These are phyloP conservation scores for Cerceris ruficornis DNA, from an alignment of 2,888 invertebrate genomes.

Conservation along the genomic window DNA sequence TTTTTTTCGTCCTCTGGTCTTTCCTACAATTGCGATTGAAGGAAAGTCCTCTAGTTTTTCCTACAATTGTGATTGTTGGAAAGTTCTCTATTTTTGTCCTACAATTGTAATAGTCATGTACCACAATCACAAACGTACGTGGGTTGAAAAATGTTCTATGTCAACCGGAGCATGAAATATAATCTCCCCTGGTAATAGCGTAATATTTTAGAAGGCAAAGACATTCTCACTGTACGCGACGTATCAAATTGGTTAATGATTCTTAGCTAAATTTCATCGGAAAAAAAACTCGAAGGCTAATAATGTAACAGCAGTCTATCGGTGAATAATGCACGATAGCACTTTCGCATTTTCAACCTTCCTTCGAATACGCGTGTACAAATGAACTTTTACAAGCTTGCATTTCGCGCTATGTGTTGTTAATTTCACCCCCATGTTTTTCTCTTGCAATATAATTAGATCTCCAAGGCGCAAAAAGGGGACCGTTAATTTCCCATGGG, in stretches of 20 bases:
- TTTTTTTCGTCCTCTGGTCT: too few species aligned
- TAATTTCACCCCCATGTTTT: conserved; percentile 5
- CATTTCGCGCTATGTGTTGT: conserved; percentile 41
- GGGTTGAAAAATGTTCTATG: conserved; percentile 30
- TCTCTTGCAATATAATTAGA: too few species aligned
- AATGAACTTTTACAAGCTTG: conserved; percentile 29
- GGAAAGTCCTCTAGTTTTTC: too few species aligned
- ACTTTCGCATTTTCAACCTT: conserved; percentile 17
- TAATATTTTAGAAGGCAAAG: conserved; percentile 56
- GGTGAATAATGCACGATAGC: conserved; percentile 50
- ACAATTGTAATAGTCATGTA: conserved; percentile 32
- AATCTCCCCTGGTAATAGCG: conserved; percentile 54
- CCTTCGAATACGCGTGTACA: conserved; percentile 34
- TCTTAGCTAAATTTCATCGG: conserved; percentile 42
- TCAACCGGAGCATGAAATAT: conserved; percentile 30
- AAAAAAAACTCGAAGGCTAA: conserved; percentile 37
- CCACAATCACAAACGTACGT: conserved; percentile 46
- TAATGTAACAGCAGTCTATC: conserved; percentile 47
- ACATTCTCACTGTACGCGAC: conserved; percentile 40
- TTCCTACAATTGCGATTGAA: too few species aligned
- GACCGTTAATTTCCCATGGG: too few species aligned
- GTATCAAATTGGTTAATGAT: conserved; percentile 48
- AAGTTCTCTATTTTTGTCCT: conserved; percentile 21
- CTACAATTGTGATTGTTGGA: too few species aligned
- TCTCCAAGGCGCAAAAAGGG: too few species aligned